Conservation (phyloP, 2,888 invertebrate genomes). For the Luffia ferchaultella region DNA sequence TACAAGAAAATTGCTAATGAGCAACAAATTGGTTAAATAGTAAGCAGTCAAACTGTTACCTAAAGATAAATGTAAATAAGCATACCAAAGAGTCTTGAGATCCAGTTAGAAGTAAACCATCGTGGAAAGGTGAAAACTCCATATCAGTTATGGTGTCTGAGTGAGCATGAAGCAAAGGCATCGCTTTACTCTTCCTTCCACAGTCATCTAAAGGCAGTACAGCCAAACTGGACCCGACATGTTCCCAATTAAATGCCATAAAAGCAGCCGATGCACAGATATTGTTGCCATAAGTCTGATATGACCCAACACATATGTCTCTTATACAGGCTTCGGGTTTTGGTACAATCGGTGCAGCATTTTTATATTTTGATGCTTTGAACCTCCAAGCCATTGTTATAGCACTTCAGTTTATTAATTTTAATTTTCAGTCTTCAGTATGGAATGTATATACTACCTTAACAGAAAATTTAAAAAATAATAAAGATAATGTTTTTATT, state of each 20-base stretch:
- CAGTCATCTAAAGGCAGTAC: constrained; percentile 88
- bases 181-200: constrained; percentile 87
- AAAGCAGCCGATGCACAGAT: constrained; percentile 92
- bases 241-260: constrained; percentile 96
- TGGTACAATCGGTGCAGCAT: constrained; percentile 94
- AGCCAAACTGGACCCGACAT: constrained; percentile 89
- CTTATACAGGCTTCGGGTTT: constrained; percentile 92
- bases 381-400: constrained; percentile 90
- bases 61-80: constrained; percentile 1
- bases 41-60: too few relatives aligned
- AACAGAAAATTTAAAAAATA: constrained; percentile 28
- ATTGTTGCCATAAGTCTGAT: constrained; percentile 95
- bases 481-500: too few relatives aligned
- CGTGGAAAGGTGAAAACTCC: constrained; percentile 95
- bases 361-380: constrained; percentile 98
- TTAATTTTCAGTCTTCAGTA: constrained; percentile 51
- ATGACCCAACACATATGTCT: constrained; percentile 90
- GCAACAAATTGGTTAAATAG: too few relatives aligned
- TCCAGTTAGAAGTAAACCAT: constrained; percentile 89
- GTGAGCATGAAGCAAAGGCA: constrained; percentile 86
- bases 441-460: constrained; percentile 43
- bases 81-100: constrained; percentile 85
- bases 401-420: constrained; percentile 27
- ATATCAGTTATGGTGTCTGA: constrained; percentile 93
- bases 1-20: too few relatives aligned